Percentiles rank a stretch among this genome's conserved stretches.
Evolutionary conservation across 2,113 vertebrate species (phyloP).

Genomic region (Hippocampus zosterae): DNA sequence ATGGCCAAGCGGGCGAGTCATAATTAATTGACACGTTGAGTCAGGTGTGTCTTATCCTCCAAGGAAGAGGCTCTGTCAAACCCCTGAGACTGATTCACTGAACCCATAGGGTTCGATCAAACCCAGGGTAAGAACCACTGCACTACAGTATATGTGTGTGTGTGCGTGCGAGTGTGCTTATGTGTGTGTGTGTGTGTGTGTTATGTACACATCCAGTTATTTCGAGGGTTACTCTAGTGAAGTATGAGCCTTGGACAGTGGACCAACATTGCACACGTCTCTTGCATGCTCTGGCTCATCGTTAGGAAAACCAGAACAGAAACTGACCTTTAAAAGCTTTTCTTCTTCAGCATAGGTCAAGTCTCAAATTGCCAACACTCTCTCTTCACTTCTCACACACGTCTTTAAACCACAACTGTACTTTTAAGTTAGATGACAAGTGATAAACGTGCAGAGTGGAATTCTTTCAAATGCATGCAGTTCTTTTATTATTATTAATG

Average conservation of each 20-base stretch:
- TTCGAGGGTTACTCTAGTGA: background rate
- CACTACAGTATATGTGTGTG: too few relatives aligned
- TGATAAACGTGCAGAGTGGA: too few relatives aligned
- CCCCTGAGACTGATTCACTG: too few relatives aligned
- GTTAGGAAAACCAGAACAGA: conserved; percentile 16
- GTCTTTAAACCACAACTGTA: background rate
- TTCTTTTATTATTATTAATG: background rate
- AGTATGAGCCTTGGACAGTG: background rate
- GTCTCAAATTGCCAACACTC: conserved; percentile 44
- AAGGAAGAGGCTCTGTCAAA: too few relatives aligned
- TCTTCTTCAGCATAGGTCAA: background rate
- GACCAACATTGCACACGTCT: background rate
- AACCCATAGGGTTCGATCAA: too few relatives aligned
- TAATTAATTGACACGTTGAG: too few relatives aligned
- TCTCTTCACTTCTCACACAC: conserved; percentile 7
- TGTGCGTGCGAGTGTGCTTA: too few relatives aligned
- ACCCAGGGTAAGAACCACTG: too few relatives aligned
- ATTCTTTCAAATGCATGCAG: background rate
- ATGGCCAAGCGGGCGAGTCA: too few relatives aligned
- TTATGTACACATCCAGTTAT: too few relatives aligned
- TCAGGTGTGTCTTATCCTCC: too few relatives aligned
- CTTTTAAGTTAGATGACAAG: background rate
- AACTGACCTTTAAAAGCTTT: conserved; percentile 51
- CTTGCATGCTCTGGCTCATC: background rate
- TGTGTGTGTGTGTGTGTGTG: too few relatives aligned